phyloP scores from a whole-genome alignment of 2,888 invertebrate species.

The Epirrita christyi region DNA sequence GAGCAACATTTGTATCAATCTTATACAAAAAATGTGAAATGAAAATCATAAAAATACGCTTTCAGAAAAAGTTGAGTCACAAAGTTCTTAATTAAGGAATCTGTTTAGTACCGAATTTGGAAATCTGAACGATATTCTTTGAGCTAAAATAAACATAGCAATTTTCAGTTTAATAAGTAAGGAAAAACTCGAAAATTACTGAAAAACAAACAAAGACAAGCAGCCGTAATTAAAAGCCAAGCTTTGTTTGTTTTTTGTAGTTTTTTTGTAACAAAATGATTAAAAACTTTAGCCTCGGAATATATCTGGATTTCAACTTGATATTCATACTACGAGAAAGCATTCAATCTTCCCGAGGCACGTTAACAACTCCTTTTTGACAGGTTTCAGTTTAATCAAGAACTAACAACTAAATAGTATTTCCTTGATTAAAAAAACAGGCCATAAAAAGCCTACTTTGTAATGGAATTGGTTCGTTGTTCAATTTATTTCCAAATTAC shows the following conservation, averaged over 20 bases:
- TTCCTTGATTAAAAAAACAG: too few relatives aligned
- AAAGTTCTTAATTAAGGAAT: conserved; percentile 6
- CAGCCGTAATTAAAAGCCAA: conserved; percentile 33
- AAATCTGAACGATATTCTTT: conserved; percentile 2
- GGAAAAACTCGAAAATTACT: conserved; percentile 4
- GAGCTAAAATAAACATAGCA: conserved; percentile 4
- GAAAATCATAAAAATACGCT: background rate
- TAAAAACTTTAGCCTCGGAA: conserved; percentile 2
- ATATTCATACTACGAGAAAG: background rate
- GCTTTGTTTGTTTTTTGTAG: conserved; percentile 17
- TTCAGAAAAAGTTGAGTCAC: background rate
- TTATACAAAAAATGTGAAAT: conserved; percentile 2
- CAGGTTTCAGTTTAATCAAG: too few relatives aligned
- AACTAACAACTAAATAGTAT: too few relatives aligned
- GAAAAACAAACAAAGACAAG: conserved; percentile 30
- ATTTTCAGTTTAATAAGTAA: conserved; percentile 17
- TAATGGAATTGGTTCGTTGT: too few relatives aligned
- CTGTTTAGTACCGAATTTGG: background rate
- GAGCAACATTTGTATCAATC: background rate
- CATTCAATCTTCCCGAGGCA: background rate
- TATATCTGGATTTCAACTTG: too few relatives aligned
- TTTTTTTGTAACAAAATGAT: conserved; percentile 9
- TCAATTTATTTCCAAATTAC: too few relatives aligned
- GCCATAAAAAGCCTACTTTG: too few relatives aligned
- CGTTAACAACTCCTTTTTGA: too few relatives aligned